These are phyloP conservation scores for Polymixis lichenea DNA, from an alignment of 2,888 invertebrate genomes.

Conservation along the genomic window DNA sequence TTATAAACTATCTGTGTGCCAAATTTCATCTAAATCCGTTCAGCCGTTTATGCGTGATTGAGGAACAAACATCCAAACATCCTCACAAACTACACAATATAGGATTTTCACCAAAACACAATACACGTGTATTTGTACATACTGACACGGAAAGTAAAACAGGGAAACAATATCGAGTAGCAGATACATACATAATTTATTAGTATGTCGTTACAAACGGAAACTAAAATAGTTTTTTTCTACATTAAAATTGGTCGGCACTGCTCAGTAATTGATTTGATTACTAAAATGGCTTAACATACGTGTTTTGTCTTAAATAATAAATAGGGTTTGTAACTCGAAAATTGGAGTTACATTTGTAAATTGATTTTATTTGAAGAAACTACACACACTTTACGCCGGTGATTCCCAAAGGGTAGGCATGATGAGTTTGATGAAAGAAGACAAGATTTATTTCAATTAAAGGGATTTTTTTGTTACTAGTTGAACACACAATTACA, in stretches of 20 bases:
- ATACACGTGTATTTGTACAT: no score
- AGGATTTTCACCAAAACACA: not conserved
- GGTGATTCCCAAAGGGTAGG: not conserved
- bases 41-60: no score
- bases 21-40: no score
- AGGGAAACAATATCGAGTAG: not conserved
- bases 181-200: constrained; percentile 25
- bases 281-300: constrained; percentile 14
- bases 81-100: no score
- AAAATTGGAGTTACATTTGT: not conserved
- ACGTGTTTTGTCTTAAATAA: constrained; percentile 31
- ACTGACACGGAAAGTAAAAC: not conserved
- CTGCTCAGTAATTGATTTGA: constrained; percentile 40
- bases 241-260: not conserved
- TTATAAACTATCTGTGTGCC: no score
- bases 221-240: not conserved
- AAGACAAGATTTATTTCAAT: no score
- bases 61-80: no score
- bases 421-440: no score
- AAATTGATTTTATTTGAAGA: not conserved
- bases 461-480: no score
- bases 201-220: not conserved
- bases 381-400: not conserved
- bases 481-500: no score
- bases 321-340: constrained; percentile 13